Evolutionary conservation across 2,113 vertebrate genomes (phyloP).

Genomic region (Indicator indicator): DNA sequence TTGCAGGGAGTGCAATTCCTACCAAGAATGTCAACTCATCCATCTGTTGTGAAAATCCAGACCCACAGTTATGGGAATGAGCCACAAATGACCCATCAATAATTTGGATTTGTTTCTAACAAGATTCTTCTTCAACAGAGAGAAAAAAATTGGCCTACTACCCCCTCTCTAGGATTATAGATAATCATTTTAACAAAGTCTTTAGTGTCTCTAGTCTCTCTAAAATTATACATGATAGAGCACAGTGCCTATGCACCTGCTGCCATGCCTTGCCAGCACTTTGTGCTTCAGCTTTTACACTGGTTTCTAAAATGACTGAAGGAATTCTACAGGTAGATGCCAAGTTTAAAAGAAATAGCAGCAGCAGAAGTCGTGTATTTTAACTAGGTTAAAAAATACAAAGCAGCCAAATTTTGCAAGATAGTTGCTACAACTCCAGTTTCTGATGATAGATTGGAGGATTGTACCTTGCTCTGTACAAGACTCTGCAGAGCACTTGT

Average conservation of each 20-base stretch:
- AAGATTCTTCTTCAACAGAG: not conserved
- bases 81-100: constrained; percentile 35
- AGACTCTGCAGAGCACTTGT: not conserved
- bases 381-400: not conserved
- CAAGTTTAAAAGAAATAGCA: not conserved
- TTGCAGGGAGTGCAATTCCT: constrained; percentile 17
- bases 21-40: constrained; percentile 33
- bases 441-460: not conserved
- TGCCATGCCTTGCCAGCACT: not conserved
- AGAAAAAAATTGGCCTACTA: not conserved
- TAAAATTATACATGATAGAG: not conserved
- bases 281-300: constrained; percentile 4
- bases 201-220: not conserved
- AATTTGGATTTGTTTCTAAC: constrained; percentile 39
- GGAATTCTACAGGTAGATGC: not conserved
- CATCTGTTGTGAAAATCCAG: constrained; percentile 33
- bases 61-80: not conserved
- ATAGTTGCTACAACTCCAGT: not conserved
- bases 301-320: constrained; percentile 7
- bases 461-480: not conserved
- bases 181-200: not conserved
- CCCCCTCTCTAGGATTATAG: not conserved
- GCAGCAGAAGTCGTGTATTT: not conserved
- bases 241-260: not conserved
- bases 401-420: not conserved